phyloP scores from a whole-genome alignment of 2,888 invertebrate genomes.

The Choristoneura rosaceana region DNA sequence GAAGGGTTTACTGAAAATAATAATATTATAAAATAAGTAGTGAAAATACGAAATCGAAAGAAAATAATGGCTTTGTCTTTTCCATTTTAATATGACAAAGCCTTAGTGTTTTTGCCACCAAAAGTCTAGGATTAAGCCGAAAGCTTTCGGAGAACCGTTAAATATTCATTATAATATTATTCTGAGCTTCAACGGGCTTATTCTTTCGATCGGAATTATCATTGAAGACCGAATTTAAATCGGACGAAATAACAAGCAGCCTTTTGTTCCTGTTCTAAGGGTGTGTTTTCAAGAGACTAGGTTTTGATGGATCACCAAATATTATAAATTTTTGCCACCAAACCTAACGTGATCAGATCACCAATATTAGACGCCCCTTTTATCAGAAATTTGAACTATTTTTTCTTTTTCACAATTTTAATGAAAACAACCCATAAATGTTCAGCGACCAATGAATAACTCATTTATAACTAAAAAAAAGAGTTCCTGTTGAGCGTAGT shows the following conservation, averaged over 20 bases:
- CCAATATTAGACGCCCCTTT: no score
- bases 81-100: not conserved
- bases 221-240: conserved; percentile 39
- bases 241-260: conserved; percentile 28
- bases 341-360: no score
- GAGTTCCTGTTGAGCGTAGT: no score
- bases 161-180: conserved; percentile 40
- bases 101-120: conserved; percentile 2
- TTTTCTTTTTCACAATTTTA: no score
- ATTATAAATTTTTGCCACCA: no score
- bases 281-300: not conserved
- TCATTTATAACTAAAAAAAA: no score
- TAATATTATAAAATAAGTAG: no score
- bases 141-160: conserved; percentile 18
- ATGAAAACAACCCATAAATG: no score
- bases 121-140: conserved; percentile 28
- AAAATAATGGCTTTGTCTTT: not conserved
- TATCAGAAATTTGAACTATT: no score
- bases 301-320: no score
- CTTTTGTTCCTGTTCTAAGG: conserved; percentile 31
- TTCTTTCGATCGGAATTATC: conserved; percentile 40
- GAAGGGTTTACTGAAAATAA: no score
- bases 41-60: not conserved
- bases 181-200: conserved; percentile 14
- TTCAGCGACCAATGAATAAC: no score